These are phyloP conservation scores for Hippocampus kuda DNA, from an alignment of 2,797 vertebrate genomes.

Conservation along the genomic window DNA sequence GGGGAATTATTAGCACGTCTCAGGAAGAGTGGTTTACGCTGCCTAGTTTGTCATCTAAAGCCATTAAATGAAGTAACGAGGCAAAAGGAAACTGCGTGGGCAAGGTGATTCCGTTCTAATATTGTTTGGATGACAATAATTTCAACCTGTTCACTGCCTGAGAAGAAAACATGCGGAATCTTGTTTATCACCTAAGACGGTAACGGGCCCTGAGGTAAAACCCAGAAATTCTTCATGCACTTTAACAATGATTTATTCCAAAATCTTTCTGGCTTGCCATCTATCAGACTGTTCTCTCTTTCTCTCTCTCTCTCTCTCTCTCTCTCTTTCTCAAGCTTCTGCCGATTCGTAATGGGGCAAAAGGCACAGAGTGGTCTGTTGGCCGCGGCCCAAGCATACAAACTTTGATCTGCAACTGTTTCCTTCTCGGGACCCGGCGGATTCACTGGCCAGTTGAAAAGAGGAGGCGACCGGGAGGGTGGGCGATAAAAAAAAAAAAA, in stretches of 20 bases:
- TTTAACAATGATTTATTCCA: conserved; percentile 36
- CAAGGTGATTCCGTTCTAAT: not conserved
- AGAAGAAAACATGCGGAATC: not conserved
- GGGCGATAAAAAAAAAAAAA: conserved; percentile 18
- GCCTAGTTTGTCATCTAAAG: conserved; percentile 11
- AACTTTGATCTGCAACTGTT: conserved; percentile 65
- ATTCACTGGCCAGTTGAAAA: conserved; percentile 33
- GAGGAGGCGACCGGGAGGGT: conserved; percentile 14
- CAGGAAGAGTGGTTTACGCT: conserved; percentile 2
- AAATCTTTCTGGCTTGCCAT: conserved; percentile 34
- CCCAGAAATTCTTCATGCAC: not conserved
- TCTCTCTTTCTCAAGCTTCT: conserved; percentile 18
- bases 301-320: conserved; percentile 10
- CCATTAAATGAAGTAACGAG: conserved; percentile 6
- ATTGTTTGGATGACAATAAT: conserved; percentile 1
- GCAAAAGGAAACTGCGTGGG: conserved; percentile 8
- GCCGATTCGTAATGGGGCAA: conserved; percentile 39
- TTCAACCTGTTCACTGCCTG: not conserved
- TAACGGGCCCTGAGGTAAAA: not conserved
- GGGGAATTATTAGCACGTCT: conserved; percentile 13
- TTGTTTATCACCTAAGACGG: not conserved
- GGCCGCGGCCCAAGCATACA: conserved; percentile 53
- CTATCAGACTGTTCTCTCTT: conserved; percentile 36
- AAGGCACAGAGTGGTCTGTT: conserved; percentile 51
- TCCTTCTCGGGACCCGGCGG: conserved; percentile 35